Conservation (phyloP, 2,797 vertebrate genomes). For the Galaxias olidus region DNA sequence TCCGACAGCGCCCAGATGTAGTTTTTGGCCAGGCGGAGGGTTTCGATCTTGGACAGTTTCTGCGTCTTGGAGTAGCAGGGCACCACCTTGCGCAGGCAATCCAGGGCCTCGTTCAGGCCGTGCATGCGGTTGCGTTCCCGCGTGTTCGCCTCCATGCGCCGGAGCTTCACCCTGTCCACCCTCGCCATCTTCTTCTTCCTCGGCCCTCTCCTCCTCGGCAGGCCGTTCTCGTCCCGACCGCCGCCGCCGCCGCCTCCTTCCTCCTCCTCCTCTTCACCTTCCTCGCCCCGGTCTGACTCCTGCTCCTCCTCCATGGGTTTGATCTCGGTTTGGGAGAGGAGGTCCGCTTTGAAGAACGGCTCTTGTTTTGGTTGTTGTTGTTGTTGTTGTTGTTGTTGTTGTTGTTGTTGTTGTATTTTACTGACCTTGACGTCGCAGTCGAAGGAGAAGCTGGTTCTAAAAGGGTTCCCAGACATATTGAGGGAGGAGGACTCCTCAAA, state of each 20-base stretch:
- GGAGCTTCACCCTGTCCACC: slow-evolving; percentile 86
- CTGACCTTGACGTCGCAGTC: slow-evolving; percentile 82
- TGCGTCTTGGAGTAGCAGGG: slow-evolving; percentile 93
- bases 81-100: slow-evolving; percentile 90
- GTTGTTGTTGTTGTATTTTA: slow-evolving; percentile 43
- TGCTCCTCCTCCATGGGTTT: slow-evolving; percentile 66
- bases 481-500: slow-evolving; percentile 85
- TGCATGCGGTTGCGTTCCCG: slow-evolving; percentile 90
- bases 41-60: slow-evolving; percentile 94
- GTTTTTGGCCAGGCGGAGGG: slow-evolving; percentile 89
- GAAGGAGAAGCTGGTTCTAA: slow-evolving; percentile 85
- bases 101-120: slow-evolving; percentile 87
- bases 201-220: slow-evolving; percentile 81
- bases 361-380: slow-evolving; percentile 13
- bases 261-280: slow-evolving; percentile 56
- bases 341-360: slow-evolving; percentile 46
- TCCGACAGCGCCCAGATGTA: slow-evolving; percentile 94
- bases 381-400: too few relatives aligned
- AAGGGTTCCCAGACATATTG: slow-evolving; percentile 82
- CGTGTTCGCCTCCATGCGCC: slow-evolving; percentile 88
- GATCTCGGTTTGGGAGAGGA: slow-evolving; percentile 32
- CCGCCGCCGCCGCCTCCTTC: slow-evolving; percentile 78
- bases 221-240: slow-evolving; percentile 82
- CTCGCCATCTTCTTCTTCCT: slow-evolving; percentile 87
- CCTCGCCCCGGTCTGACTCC: slow-evolving; percentile 66